These are phyloP conservation scores for Chroicocephalus ridibundus DNA, from an alignment of 2,113 vertebrate genomes.

Conservation along the genomic window DNA sequence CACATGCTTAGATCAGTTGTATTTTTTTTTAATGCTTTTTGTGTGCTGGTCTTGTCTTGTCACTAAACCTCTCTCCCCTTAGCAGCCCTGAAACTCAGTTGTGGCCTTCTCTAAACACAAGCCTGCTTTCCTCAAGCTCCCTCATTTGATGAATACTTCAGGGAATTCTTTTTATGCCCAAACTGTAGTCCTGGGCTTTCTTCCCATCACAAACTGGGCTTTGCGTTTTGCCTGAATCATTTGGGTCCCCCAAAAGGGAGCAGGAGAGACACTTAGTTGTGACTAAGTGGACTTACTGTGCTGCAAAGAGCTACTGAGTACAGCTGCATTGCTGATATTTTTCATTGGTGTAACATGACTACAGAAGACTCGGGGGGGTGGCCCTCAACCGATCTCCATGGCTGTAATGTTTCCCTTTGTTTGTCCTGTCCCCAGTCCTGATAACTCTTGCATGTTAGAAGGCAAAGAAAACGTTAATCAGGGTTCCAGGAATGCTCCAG, in stretches of 20 bases:
- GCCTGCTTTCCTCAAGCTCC: not conserved
- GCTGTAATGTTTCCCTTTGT: conserved; percentile 61
- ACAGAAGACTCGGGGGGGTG: not conserved
- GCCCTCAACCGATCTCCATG: conserved; percentile 47
- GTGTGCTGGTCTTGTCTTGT: conserved; percentile 44
- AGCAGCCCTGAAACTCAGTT: conserved; percentile 67
- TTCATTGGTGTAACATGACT: not conserved
- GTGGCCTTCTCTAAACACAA: conserved; percentile 30
- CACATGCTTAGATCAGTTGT: conserved; percentile 12
- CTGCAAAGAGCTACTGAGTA: not conserved
- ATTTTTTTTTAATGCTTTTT: conserved; percentile 45
- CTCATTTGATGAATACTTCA: conserved; percentile 1
- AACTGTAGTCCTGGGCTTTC: not conserved
- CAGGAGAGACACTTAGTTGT: not conserved
- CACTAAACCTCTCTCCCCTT: conserved; percentile 16
- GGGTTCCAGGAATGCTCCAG: conserved; percentile 10
- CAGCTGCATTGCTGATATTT: not conserved
- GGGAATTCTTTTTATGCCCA: not conserved
- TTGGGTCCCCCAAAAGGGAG: not conserved
- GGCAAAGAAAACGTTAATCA: not conserved
- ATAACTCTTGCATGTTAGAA: conserved; percentile 27
- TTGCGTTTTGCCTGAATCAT: conserved; percentile 23
- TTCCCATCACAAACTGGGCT: not conserved
- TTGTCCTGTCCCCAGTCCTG: conserved; percentile 50
- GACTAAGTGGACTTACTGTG: not conserved